phyloP scores from a whole-genome alignment of 1,140 invertebrate genomes.

The Ganaspis sp. region DNA sequence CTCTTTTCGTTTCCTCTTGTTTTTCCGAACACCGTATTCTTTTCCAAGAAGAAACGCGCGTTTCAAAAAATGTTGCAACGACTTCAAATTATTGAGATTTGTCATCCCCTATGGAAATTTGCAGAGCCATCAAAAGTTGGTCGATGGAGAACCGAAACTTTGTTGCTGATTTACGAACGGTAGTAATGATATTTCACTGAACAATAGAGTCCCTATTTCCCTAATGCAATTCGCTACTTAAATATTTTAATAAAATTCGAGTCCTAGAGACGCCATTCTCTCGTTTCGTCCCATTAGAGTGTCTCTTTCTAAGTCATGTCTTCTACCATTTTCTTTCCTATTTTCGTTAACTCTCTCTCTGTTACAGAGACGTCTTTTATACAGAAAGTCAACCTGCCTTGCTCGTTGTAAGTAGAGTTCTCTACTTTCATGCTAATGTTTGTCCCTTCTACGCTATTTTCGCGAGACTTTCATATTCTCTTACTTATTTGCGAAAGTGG shows the following conservation, averaged over 20 bases:
- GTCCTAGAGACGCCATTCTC: constrained; percentile 32
- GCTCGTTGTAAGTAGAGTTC: constrained; percentile 38
- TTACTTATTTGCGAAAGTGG: background rate
- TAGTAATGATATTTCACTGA: constrained; percentile 67
- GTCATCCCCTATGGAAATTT: background rate
- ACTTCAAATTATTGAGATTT: background rate
- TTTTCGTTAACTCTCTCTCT: constrained; percentile 31
- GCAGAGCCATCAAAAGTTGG: background rate
- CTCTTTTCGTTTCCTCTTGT: too few species aligned
- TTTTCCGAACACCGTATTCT: too few species aligned
- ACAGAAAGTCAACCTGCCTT: background rate
- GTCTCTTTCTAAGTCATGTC: constrained; percentile 40
- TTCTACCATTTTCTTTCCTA: constrained; percentile 28
- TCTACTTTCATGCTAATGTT: constrained; percentile 60
- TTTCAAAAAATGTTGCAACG: background rate
- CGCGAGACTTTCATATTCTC: too few species aligned
- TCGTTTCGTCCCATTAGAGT: constrained; percentile 32
- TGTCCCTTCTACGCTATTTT: constrained; percentile 36
- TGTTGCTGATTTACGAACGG: constrained; percentile 35
- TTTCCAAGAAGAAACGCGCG: too few species aligned
- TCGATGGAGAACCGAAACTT: background rate
- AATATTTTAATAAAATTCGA: constrained; percentile 72
- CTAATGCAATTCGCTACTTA: constrained; percentile 70
- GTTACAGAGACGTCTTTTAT: constrained; percentile 32
- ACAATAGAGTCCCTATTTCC: constrained; percentile 67